Evolutionary conservation across 2,113 vertebrate species (phyloP).

Genomic region (Zosterops japonicus): DNA sequence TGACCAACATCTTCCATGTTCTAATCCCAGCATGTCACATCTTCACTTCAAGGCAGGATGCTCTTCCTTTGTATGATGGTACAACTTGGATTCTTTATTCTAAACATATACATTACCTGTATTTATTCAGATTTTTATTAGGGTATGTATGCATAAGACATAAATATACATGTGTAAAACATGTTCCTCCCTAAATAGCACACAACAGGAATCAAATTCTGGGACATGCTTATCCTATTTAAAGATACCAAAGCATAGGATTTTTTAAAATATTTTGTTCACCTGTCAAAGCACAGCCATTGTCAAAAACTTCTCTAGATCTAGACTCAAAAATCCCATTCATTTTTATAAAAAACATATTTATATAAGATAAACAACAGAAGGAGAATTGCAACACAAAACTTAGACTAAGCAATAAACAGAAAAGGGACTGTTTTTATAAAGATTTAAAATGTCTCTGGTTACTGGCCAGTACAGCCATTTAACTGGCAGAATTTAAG

Average conservation of each 20-base stretch:
- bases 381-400: neutral
- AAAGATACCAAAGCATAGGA: neutral
- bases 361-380: neutral
- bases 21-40: neutral
- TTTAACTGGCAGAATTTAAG: neutral
- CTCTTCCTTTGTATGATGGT: neutral
- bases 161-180: neutral
- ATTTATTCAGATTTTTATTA: neutral
- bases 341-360: neutral
- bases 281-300: neutral
- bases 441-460: neutral
- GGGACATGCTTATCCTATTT: neutral
- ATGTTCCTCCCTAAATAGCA: fast-evolving
- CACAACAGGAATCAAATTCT: neutral
- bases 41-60: neutral
- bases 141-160: neutral
- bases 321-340: neutral
- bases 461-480: neutral
- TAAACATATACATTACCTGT: neutral
- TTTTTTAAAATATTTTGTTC: neutral
- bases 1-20: neutral
- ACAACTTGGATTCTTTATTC: neutral
- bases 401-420: neutral
- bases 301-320: neutral
- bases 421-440: neutral